Evolutionary conservation across 2,797 vertebrate genomes (phyloP).

Genomic region (Oreochromis mossambicus): DNA sequence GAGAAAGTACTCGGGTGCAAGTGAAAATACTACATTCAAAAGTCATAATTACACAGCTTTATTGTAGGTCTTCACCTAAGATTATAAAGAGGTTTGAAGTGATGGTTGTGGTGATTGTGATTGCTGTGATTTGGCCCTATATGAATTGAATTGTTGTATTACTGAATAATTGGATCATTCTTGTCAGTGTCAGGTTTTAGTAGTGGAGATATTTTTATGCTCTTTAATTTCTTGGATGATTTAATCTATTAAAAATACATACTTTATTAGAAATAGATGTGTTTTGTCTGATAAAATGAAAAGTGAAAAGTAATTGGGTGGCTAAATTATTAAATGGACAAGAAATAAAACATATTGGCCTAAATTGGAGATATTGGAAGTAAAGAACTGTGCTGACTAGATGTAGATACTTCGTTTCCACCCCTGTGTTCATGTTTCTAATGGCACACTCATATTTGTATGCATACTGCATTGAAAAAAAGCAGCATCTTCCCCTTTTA

Average conservation of each 20-base stretch:
- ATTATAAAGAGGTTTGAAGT: not conserved
- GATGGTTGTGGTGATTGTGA: not conserved
- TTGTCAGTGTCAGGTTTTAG: not conserved
- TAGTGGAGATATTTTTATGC: not conserved
- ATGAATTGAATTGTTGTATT: not conserved
- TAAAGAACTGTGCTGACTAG: not conserved
- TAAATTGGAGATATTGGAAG: not conserved
- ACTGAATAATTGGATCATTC: not conserved
- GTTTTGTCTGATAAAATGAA: not conserved
- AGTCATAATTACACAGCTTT: not conserved
- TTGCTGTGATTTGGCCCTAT: not conserved
- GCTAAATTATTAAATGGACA: not conserved
- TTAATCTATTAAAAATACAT: not conserved
- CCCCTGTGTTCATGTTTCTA: fast-evolving
- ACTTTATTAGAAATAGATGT: not conserved
- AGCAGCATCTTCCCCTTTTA: not conserved
- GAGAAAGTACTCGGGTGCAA: not conserved
- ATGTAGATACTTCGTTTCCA: not conserved
- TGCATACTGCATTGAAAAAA: not conserved
- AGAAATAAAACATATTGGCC: not conserved
- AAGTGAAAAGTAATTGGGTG: not conserved
- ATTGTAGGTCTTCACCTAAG: not conserved
- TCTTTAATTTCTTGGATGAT: not conserved
- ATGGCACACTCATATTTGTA: not conserved
- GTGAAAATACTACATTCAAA: not conserved